Evolutionary conservation across 1,140 invertebrate genomes (phyloP).

Genomic region (Magallana ariakensis): DNA sequence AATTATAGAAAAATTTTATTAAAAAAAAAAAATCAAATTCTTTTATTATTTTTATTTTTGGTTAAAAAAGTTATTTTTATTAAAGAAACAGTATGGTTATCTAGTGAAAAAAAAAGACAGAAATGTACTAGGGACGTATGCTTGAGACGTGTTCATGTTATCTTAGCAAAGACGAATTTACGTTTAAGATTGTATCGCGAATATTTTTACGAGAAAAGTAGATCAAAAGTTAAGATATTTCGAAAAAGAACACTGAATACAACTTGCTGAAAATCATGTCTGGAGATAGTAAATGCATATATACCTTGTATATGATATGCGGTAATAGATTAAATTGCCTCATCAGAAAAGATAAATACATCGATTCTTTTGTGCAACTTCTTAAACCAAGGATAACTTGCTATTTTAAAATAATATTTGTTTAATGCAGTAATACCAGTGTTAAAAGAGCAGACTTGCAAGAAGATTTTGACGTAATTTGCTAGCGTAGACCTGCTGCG

Average conservation of each 20-base stretch:
- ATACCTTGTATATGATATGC: conserved; percentile 6
- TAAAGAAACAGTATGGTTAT: neutral
- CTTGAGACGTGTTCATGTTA: neutral
- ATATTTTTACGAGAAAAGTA: conserved; percentile 21
- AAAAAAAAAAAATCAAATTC: neutral
- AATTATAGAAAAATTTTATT: neutral
- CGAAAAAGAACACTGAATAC: conserved; percentile 1
- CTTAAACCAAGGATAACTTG: too few species aligned
- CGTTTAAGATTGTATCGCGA: conserved; percentile 10
- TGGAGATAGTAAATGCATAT: conserved; percentile 18
- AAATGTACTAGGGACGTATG: neutral
- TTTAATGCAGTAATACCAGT: too few species aligned
- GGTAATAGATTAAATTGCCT: conserved; percentile 19
- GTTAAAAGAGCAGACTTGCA: too few species aligned
- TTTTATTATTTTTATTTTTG: too few species aligned
- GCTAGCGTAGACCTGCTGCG: too few species aligned
- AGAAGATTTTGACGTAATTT: too few species aligned
- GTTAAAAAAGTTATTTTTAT: neutral
- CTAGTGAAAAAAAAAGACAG: neutral
- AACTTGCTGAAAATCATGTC: conserved; percentile 26
- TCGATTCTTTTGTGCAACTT: neutral
- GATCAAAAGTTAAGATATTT: conserved; percentile 30
- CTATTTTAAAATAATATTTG: too few species aligned
- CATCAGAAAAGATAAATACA: conserved; percentile 24
- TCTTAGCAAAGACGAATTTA: conserved; percentile 7